Conservation (phyloP, 2,888 invertebrate genomes). For the Frankliniella fusca region DNA sequence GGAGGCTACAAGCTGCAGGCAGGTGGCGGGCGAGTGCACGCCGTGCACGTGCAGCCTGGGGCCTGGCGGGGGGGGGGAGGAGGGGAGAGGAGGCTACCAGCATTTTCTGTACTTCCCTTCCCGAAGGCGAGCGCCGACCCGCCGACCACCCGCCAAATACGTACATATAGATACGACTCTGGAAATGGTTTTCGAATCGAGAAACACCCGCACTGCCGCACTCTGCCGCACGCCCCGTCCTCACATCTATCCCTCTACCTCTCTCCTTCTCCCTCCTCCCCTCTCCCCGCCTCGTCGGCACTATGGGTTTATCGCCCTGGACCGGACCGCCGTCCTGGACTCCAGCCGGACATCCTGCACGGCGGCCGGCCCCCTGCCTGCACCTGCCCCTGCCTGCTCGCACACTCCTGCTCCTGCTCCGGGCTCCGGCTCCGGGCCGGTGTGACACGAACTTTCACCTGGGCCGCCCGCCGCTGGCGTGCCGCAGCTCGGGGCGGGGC, state of each 20-base stretch:
- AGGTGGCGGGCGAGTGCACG: not conserved
- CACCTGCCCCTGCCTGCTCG: too few relatives aligned
- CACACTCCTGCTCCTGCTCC: too few relatives aligned
- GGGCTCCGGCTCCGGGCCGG: not conserved
- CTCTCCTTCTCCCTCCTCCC: not conserved
- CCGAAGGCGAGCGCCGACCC: not conserved
- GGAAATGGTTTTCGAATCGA: too few relatives aligned
- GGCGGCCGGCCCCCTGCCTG: not conserved
- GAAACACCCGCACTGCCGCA: too few relatives aligned
- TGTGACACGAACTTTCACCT: constrained; percentile 22
- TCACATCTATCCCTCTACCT: not conserved
- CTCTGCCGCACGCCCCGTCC: not conserved
- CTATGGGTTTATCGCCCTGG: not conserved
- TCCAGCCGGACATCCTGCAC: constrained; percentile 15
- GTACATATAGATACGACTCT: too few relatives aligned
- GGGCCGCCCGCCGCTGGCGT: not conserved
- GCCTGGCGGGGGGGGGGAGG: not conserved
- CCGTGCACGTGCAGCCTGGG: not conserved
- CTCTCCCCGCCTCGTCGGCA: not conserved
- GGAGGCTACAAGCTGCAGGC: not conserved
- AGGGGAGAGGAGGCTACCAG: too few relatives aligned
- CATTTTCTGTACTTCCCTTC: not conserved
- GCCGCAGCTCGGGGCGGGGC: not conserved
- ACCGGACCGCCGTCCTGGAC: not conserved
- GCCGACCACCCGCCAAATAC: not conserved